Percentiles rank a stretch among this genome's conserved stretches.
These are phyloP conservation scores for Neria commutata DNA, from an alignment of 2,888 invertebrate genomes.

Conservation along the genomic window DNA sequence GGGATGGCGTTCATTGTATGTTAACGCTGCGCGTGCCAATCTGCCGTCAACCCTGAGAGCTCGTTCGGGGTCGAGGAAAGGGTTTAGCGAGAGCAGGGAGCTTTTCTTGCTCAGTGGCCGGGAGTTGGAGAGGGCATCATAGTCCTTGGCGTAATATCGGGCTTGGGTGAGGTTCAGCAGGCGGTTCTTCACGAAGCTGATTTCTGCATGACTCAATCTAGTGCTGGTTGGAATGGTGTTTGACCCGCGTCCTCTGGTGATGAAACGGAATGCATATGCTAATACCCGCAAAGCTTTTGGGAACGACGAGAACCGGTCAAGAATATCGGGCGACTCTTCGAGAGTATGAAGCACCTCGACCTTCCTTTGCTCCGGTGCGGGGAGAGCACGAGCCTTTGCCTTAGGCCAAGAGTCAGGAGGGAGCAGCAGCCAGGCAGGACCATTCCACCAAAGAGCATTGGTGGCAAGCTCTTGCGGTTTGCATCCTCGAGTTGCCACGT, in stretches of 20 bases:
- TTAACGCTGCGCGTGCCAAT: conserved; percentile 4
- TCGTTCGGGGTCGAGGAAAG: conserved; percentile 3
- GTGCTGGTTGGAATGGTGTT: background rate
- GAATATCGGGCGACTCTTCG: background rate
- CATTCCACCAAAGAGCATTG: conserved; percentile 24
- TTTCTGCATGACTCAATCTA: background rate
- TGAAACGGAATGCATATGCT: background rate
- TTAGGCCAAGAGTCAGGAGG: conserved; percentile 12
- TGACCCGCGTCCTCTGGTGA: background rate
- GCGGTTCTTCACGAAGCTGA: background rate
- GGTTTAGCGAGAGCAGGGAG: conserved; percentile 12
- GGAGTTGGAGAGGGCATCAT: background rate
- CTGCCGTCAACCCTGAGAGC: conserved; percentile 15
- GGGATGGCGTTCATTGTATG: conserved; percentile 12
- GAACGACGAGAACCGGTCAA: background rate
- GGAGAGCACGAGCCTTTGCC: background rate
- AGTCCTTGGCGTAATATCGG: background rate
- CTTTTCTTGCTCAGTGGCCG: background rate
- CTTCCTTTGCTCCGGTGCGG: conserved; percentile 1
- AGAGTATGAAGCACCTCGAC: background rate
- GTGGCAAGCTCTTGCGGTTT: conserved; percentile 10
- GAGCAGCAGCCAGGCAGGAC: conserved; percentile 14
- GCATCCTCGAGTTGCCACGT: conserved; percentile 24
- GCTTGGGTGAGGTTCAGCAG: background rate
- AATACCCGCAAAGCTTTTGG: background rate